Conservation (phyloP, 2,113 vertebrate genomes). For the Gallinago jamesoni region DNA sequence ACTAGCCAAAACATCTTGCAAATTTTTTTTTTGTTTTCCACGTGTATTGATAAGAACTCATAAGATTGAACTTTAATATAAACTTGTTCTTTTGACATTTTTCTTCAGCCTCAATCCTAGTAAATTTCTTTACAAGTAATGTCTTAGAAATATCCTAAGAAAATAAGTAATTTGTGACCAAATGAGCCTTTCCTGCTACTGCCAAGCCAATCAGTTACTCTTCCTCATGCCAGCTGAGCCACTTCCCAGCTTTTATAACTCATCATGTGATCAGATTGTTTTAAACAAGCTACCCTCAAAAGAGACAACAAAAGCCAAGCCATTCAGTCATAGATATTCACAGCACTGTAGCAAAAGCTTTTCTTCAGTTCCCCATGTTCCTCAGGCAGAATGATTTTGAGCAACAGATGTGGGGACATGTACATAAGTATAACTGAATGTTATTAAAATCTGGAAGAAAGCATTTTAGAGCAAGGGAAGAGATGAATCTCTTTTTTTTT, state of each 20-base stretch:
- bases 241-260: neutral
- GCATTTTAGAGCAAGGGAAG: neutral
- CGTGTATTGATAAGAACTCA: neutral
- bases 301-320: neutral
- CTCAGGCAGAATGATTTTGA: neutral
- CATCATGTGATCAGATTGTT: neutral
- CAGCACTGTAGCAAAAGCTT: neutral
- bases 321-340: neutral
- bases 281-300: neutral
- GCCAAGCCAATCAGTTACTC: neutral
- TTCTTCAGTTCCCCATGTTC: neutral
- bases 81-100: neutral
- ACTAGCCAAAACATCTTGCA: neutral
- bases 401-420: neutral
- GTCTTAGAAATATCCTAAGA: neutral
- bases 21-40: neutral
- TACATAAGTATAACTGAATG: neutral
- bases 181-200: neutral
- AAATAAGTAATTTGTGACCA: neutral
- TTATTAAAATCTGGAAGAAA: neutral
- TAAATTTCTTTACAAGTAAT: neutral
- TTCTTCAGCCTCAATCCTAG: neutral
- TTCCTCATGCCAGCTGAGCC: neutral
- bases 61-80: neutral
- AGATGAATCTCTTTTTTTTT: neutral